These are phyloP conservation scores for Hyperoplus lanceolatus DNA, from an alignment of 2,797 vertebrate genomes.

Conservation along the genomic window DNA sequence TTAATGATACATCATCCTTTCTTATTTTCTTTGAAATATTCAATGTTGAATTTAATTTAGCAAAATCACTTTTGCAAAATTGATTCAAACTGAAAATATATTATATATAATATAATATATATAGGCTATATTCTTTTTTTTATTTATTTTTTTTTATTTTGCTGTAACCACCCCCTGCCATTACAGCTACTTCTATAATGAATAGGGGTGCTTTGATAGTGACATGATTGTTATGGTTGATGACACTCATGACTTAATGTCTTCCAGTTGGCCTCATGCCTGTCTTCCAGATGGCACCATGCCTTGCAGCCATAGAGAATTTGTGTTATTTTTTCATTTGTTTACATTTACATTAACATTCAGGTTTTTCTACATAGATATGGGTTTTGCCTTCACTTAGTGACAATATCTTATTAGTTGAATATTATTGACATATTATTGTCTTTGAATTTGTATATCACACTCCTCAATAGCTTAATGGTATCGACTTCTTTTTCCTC, in stretches of 20 bases:
- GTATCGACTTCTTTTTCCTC: slow-evolving; percentile 13
- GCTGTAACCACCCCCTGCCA: slow-evolving; percentile 42
- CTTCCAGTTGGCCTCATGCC: slow-evolving; percentile 83
- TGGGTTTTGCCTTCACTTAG: slow-evolving; percentile 55
- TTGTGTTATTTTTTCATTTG: slow-evolving; percentile 66
- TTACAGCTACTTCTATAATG: slow-evolving; percentile 68
- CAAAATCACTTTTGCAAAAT: slow-evolving; percentile 13
- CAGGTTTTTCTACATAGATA: slow-evolving; percentile 57
- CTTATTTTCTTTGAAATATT: background rate
- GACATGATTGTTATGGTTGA: slow-evolving; percentile 84
- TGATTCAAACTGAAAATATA: no score
- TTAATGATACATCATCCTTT: background rate
- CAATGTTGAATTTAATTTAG: slow-evolving; percentile 16
- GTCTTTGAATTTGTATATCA: slow-evolving; percentile 45
- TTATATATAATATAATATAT: no score
- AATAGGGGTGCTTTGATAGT: slow-evolving; percentile 73
- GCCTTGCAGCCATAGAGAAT: slow-evolving; percentile 75
- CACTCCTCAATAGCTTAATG: slow-evolving; percentile 56
- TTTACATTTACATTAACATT: slow-evolving; percentile 77
- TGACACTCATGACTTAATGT: slow-evolving; percentile 84
- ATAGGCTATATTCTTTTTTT: no score
- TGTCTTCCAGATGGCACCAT: slow-evolving; percentile 82
- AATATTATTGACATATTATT: slow-evolving; percentile 57
- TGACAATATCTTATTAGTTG: slow-evolving; percentile 49
- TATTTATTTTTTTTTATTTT: slow-evolving; percentile 32